phyloP scores from a whole-genome alignment of 2,113 vertebrate genomes.

The Pelusios castaneus region DNA sequence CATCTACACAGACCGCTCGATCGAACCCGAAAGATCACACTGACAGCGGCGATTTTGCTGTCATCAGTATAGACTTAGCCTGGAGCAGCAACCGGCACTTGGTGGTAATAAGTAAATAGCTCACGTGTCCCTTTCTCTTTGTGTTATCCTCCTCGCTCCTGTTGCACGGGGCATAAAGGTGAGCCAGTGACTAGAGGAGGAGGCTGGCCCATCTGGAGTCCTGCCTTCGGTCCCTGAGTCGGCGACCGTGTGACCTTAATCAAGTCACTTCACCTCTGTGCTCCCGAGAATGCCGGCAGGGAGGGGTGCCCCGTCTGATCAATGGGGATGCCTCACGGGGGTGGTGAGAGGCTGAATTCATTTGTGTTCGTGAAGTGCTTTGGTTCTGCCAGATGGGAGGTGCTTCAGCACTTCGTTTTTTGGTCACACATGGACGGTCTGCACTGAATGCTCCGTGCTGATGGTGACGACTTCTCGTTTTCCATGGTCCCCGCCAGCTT shows the following conservation, averaged over 20 bases:
- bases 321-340: background rate
- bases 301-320: background rate
- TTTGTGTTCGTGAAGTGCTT: background rate
- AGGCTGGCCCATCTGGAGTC: background rate
- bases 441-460: background rate
- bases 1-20: too few species aligned
- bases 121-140: background rate
- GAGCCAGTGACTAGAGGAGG: background rate
- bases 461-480: background rate
- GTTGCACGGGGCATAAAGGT: background rate
- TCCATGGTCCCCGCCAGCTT: background rate
- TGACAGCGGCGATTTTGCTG: too few species aligned
- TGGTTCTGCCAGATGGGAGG: background rate
- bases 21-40: too few species aligned
- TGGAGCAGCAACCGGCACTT: background rate
- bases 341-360: background rate
- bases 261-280: background rate
- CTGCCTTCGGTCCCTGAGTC: background rate
- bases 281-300: background rate
- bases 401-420: background rate
- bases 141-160: background rate
- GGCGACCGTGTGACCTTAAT: background rate
- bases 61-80: too few species aligned
- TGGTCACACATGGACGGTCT: background rate
- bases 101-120: background rate